Conservation (phyloP, 2,113 vertebrate genomes). For the Passer montanus region DNA sequence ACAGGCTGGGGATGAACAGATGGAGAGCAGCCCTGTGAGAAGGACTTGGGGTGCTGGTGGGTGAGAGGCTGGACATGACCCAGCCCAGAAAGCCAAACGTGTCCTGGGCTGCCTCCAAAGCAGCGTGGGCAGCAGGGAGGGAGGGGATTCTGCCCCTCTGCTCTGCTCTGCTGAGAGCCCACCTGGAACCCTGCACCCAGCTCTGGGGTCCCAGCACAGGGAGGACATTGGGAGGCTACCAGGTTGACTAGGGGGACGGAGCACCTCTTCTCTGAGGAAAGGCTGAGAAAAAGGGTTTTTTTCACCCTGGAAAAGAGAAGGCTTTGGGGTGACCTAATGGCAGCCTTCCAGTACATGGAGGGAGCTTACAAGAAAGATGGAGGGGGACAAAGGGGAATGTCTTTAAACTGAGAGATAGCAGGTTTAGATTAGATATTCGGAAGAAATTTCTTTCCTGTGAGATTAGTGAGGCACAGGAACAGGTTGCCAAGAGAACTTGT, state of each 20-base stretch:
- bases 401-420: background rate
- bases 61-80: background rate
- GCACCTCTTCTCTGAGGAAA: background rate
- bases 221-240: background rate
- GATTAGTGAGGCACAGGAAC: background rate
- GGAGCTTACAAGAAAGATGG: background rate
- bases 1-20: background rate
- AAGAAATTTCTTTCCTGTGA: background rate
- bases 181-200: background rate
- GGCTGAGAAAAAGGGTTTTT: background rate
- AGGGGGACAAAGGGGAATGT: background rate
- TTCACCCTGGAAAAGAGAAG: background rate
- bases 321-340: background rate
- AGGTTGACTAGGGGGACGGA: background rate
- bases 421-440: background rate
- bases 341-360: accelerated
- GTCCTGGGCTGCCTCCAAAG: background rate
- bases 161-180: background rate
- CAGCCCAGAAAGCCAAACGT: background rate
- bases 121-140: background rate
- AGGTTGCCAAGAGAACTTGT: background rate
- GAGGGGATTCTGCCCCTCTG: background rate
- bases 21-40: background rate
- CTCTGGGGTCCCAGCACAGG: background rate
- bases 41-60: background rate